Conservation (phyloP, 2,113 vertebrate species). For the Cavia aperea region DNA sequence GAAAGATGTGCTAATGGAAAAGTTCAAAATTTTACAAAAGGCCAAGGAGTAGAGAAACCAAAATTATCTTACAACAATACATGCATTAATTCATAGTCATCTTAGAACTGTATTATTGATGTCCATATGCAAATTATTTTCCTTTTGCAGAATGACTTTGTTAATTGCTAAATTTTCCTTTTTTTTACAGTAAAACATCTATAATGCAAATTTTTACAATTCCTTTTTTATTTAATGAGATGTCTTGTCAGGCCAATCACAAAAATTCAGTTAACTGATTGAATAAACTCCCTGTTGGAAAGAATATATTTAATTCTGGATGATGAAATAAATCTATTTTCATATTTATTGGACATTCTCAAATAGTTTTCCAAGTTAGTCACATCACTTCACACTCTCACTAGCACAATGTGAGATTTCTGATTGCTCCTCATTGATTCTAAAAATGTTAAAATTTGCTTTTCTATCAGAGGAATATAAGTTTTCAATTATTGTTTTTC, state of each 20-base stretch:
- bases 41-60: not conserved
- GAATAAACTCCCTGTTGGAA: not conserved
- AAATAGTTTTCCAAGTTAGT: not conserved
- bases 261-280: not conserved
- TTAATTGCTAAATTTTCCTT: not conserved
- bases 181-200: not conserved
- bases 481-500: not conserved
- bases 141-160: not conserved
- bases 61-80: not conserved
- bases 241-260: not conserved
- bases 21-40: not conserved
- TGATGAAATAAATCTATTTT: fast-evolving
- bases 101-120: not conserved
- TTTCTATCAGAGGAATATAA: not conserved
- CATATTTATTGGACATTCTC: not conserved
- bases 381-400: not conserved
- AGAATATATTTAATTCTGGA: not conserved
- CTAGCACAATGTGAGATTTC: not conserved
- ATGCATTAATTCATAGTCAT: not conserved
- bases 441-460: not conserved
- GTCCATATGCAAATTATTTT: not conserved
- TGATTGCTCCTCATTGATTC: not conserved
- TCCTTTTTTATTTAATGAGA: not conserved
- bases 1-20: not conserved
- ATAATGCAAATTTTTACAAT: not conserved